Percentiles rank a stretch among this genome's conserved stretches.
These are phyloP conservation scores for Ceratoteleas bidentatus DNA, from an alignment of 1,140 invertebrate species.

Conservation along the genomic window DNA sequence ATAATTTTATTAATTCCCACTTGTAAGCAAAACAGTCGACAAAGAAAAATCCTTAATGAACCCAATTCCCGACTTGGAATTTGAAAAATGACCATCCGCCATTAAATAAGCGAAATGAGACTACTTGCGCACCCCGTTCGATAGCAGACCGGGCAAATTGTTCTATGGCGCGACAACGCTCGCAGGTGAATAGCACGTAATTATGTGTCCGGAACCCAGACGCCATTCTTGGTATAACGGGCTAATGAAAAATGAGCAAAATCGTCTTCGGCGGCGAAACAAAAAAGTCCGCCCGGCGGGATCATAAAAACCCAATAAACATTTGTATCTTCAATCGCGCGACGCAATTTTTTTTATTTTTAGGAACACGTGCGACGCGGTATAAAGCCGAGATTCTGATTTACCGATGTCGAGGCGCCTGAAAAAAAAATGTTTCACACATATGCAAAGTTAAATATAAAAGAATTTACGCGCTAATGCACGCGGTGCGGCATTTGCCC, in stretches of 20 bases:
- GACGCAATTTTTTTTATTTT: constrained; percentile 38
- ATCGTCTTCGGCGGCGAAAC: constrained; percentile 2
- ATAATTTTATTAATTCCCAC: no score
- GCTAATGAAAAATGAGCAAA: constrained; percentile 14
- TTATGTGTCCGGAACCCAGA: constrained; percentile 24
- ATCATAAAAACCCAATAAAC: no score
- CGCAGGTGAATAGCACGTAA: constrained; percentile 26
- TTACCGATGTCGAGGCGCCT: no score
- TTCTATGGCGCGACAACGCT: constrained; percentile 13
- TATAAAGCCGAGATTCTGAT: constrained; percentile 45
- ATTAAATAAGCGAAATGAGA: constrained; percentile 22
- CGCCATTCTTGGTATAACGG: not conserved
- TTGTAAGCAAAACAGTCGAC: no score
- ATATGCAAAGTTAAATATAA: constrained; percentile 54
- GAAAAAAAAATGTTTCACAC: constrained; percentile 42
- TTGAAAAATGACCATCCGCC: constrained; percentile 3
- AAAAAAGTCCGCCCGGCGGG: no score
- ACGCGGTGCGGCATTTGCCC: constrained; percentile 39
- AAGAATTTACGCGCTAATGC: constrained; percentile 48
- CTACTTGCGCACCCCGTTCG: constrained; percentile 14
- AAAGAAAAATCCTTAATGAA: no score
- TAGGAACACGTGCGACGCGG: constrained; percentile 39
- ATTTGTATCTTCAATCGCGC: constrained; percentile 48
- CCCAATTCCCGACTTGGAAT: no score
- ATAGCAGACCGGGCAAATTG: constrained; percentile 23